Base-by-base conservation (phyloP, 2,888 invertebrate genomes). In the Ariolimax columbianus region DNA sequence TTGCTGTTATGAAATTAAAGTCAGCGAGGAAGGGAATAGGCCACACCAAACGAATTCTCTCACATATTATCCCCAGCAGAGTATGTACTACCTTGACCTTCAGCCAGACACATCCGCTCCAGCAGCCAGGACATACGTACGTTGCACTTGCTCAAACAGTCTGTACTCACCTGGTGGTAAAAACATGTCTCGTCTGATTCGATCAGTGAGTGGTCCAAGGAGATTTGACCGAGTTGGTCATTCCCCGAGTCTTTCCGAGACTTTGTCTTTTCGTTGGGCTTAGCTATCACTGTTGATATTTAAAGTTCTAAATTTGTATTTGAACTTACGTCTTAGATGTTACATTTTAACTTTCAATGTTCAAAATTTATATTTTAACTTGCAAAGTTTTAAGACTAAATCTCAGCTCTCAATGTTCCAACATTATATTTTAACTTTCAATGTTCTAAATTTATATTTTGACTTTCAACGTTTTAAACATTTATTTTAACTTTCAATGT, bases 141-240 rank as follows among this genome's bases (percentile, higher is more conserved):
- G 14, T 7, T 47, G 47, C 47, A 47, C 47, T 14, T 7, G 4
- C 59, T 59, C 4, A 59, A 59, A n/a, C 14, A 47, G 47, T 7
- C 47, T 47, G 7, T 47, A 47, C 47, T 47, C 47, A 47, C 87
- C 77, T 87, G 87, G 33, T 84, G 72, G 51, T 88, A 87, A 70
- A 87, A 88, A 70, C 88, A 88, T 19, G 88, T 82, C 59, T 88
- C 88, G 55, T 88, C 88, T 1, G 88, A 86, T 26, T 86, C 83
- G 9, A 72, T 75, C 30, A 88, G 63, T 9, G 78, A 77, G n/a
- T 81, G 43, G 33, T 80, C 83, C 6, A 73, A 63, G 23, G 47
- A 79, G 17, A 33, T 66, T 40, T 59, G 55, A 30, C n/a, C 63
- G 2, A 19, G 23, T 63, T 30, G 33, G 26, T 7, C 26, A 1